These are phyloP conservation scores for Lasioglossum vierecki DNA, from an alignment of 2,888 invertebrate species.

Conservation along the genomic window DNA sequence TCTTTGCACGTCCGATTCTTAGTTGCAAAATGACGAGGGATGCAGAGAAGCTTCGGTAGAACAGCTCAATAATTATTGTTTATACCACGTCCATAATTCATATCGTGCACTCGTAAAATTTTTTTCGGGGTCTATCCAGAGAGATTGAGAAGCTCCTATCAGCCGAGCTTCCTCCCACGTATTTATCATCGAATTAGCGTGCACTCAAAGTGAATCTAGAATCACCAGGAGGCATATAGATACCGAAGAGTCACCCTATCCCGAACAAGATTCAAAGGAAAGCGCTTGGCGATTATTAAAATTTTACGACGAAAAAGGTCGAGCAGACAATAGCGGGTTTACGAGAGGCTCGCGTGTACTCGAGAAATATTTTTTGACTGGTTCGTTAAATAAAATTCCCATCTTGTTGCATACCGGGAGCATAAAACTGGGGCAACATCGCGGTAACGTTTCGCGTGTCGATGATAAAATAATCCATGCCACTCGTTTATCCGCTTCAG, in stretches of 20 bases:
- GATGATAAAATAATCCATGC: not conserved
- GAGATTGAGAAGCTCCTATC: not conserved
- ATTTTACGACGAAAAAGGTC: constrained; percentile 21
- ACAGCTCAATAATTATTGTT: not conserved
- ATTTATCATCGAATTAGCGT: not conserved
- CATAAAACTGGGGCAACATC: not conserved
- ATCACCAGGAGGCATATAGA: not conserved
- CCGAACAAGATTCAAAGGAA: constrained; percentile 5
- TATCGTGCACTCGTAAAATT: not conserved
- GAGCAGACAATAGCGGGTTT: constrained; percentile 18
- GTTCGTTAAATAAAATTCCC: constrained; percentile 20
- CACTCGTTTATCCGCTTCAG: not conserved
- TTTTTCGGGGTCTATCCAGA: not conserved
- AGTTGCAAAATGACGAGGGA: not conserved
- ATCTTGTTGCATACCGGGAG: not conserved
- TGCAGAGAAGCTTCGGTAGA: not conserved
- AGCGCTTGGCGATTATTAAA: constrained; percentile 14
- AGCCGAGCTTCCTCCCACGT: not conserved
- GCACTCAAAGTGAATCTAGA: constrained; percentile 7
- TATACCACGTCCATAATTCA: too few relatives aligned
- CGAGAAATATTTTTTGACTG: not conserved
- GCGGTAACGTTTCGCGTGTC: not conserved
- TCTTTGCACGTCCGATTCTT: not conserved
- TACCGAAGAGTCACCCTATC: not conserved
- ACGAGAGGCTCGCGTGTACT: constrained; percentile 9